phyloP scores from a whole-genome alignment of 2,797 vertebrate species.

The Falco concolor region DNA sequence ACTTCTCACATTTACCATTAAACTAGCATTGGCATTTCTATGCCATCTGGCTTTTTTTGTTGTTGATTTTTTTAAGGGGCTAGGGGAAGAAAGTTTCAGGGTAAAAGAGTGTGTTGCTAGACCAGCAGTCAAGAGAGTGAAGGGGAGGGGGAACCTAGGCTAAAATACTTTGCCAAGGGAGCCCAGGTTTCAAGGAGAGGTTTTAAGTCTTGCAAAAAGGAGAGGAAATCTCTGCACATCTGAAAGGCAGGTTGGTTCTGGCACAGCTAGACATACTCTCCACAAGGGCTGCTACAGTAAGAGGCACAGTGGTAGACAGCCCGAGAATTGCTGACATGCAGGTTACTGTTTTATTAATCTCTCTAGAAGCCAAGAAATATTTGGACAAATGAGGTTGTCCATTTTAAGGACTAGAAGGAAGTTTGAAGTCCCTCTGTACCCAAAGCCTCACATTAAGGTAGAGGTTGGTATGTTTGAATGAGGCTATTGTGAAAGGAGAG shows the following conservation, averaged over 20 bases:
- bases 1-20: conserved; percentile 14
- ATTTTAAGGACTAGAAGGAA: background rate
- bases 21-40: background rate
- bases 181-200: background rate
- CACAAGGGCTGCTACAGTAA: background rate
- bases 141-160: background rate
- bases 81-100: background rate
- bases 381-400: background rate
- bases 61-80: background rate
- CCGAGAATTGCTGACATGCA: background rate
- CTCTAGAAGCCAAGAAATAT: background rate
- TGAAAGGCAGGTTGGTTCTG: background rate
- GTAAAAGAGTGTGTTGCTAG: background rate
- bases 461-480: background rate
- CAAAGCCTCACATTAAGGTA: background rate
- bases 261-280: background rate
- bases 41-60: conserved; percentile 2
- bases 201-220: background rate
- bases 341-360: background rate
- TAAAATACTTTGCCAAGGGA: background rate
- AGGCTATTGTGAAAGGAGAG: background rate
- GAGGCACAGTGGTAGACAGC: background rate
- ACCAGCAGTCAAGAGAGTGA: background rate
- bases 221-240: background rate
- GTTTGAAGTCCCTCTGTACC: background rate